Conservation (phyloP, 1,140 invertebrate genomes). For the Drosophila nasuta region DNA sequence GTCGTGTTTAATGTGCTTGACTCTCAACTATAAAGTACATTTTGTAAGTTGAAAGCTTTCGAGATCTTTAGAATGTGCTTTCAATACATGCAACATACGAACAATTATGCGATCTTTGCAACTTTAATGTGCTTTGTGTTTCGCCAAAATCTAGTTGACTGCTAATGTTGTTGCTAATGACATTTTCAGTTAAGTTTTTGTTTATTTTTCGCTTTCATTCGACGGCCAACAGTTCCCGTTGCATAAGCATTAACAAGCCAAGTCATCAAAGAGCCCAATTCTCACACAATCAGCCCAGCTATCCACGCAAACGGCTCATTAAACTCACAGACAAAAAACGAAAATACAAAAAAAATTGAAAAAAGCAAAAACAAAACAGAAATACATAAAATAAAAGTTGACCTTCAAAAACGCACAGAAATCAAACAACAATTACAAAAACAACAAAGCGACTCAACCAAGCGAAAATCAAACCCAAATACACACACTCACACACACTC, state of each 20-base stretch:
- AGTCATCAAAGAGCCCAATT: constrained; percentile 46
- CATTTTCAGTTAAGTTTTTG: neutral
- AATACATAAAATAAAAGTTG: constrained; percentile 69
- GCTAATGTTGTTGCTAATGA: constrained; percentile 1
- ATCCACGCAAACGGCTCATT: constrained; percentile 71
- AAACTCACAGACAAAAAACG: constrained; percentile 50
- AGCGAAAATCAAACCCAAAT: constrained; percentile 64
- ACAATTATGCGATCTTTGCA: too few relatives aligned
- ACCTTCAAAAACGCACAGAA: constrained; percentile 79
- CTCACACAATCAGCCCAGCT: constrained; percentile 62
- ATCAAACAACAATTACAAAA: constrained; percentile 65
- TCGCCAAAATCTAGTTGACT: neutral
- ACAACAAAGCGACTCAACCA: constrained; percentile 63
- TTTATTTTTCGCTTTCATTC: neutral
- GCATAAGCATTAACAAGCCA: constrained; percentile 25
- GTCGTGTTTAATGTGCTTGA: too few relatives aligned
- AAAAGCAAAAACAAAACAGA: constrained; percentile 23
- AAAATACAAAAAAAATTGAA: constrained; percentile 30
- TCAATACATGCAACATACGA: too few relatives aligned
- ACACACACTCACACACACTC: constrained; percentile 26
- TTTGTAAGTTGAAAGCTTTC: too few relatives aligned
- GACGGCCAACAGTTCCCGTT: constrained; percentile 22
- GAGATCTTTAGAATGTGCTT: too few relatives aligned
- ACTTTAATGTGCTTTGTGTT: neutral
- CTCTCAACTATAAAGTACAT: too few relatives aligned